phyloP scores from a whole-genome alignment of 2,797 vertebrate genomes.

The Iguana delicatissima region DNA sequence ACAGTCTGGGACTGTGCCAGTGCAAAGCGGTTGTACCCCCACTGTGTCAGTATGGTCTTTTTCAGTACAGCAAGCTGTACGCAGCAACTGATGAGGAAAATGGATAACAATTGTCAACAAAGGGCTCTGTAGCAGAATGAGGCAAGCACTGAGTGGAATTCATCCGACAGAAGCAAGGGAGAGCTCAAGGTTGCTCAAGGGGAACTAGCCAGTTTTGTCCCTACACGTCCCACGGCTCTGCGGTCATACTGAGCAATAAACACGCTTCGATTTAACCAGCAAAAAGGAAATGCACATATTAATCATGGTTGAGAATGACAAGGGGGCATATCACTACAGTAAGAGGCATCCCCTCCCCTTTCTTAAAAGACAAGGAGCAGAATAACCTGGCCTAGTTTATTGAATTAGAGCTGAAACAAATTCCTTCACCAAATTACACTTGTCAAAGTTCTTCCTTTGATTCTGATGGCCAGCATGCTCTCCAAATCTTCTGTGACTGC shows the following conservation, averaged over 20 bases:
- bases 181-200: slow-evolving; percentile 38
- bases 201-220: slow-evolving; percentile 48
- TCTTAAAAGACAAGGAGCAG: slow-evolving; percentile 12
- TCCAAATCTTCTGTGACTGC: neutral
- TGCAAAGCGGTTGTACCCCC: neutral
- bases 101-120: slow-evolving; percentile 20
- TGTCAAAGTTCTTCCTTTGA: neutral
- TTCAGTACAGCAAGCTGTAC: neutral
- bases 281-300: slow-evolving; percentile 55
- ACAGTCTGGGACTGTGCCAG: neutral
- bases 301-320: slow-evolving; percentile 47
- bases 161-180: slow-evolving; percentile 36
- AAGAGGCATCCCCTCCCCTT: neutral
- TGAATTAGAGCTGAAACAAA: neutral
- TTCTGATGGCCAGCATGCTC: neutral
- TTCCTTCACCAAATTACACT: neutral
- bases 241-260: slow-evolving; percentile 55
- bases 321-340: neutral
- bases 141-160: slow-evolving; percentile 23
- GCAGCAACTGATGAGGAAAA: neutral
- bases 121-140: neutral
- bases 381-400: neutral
- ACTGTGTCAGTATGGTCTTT: too few relatives aligned
- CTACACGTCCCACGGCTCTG: slow-evolving; percentile 14
- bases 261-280: slow-evolving; percentile 56